Percentiles rank a stretch among this genome's conserved stretches.
Conservation (phyloP, 2,888 invertebrate genomes). For the Caenorhabditis doughertyi region DNA sequence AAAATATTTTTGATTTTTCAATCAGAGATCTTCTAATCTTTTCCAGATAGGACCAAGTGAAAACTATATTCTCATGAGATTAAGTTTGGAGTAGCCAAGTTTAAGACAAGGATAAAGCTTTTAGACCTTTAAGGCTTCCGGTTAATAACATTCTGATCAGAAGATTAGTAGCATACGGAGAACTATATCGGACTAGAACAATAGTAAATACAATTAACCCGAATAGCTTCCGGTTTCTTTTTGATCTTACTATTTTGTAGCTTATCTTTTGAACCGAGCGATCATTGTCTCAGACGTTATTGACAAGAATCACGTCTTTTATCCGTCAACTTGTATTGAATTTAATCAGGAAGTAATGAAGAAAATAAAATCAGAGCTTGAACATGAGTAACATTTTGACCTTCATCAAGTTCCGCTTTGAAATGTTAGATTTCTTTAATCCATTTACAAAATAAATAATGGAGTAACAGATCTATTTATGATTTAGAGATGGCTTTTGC, state of each 20-base stretch:
- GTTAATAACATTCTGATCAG: too few species aligned
- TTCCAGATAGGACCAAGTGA: not conserved
- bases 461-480: too few species aligned
- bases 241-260: not conserved
- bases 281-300: not conserved
- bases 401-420: too few species aligned
- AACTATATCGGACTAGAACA: not conserved
- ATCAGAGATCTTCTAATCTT: conserved; percentile 20
- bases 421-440: too few species aligned
- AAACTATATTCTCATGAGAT: conserved; percentile 2
- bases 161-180: too few species aligned
- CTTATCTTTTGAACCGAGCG: not conserved
- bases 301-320: too few species aligned
- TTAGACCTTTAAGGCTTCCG: not conserved
- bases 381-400: too few species aligned
- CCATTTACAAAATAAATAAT: too few species aligned
- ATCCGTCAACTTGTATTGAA: too few species aligned
- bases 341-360: too few species aligned
- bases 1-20: not conserved
- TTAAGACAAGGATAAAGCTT: not conserved
- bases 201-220: not conserved
- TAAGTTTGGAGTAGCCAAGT: not conserved
- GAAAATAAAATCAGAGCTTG: too few species aligned
- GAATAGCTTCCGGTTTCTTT: not conserved
- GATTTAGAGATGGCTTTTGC: not conserved